Conservation (phyloP, 2,888 invertebrate species). For the Acrobasis suavella region DNA sequence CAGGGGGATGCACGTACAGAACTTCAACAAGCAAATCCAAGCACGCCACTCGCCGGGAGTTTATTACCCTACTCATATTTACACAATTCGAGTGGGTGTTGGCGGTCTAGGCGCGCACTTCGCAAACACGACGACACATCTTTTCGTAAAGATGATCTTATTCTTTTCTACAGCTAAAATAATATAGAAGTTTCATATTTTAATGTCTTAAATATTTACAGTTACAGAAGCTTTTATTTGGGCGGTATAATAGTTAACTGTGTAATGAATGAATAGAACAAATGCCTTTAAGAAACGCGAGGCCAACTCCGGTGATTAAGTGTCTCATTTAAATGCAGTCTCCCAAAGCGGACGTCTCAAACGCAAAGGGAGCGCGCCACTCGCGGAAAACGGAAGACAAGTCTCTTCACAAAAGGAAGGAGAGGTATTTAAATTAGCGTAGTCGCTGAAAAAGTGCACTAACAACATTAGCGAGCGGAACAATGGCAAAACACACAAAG, state of each 20-base stretch:
- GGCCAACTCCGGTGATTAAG: constrained; percentile 79
- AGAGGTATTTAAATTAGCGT: constrained; percentile 81
- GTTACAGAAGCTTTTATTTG: constrained; percentile 31
- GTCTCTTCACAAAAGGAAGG: constrained; percentile 77
- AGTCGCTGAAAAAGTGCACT: constrained; percentile 81
- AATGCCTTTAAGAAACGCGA: constrained; percentile 73
- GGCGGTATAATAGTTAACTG: constrained; percentile 39
- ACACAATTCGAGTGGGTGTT: constrained; percentile 72
- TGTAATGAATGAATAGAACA: constrained; percentile 75
- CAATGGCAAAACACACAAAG: constrained; percentile 74
- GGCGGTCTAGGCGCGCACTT: constrained; percentile 51
- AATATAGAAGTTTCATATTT: neutral
- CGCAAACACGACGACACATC: constrained; percentile 13
- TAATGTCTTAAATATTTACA: constrained; percentile 1
- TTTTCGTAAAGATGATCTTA: neutral
- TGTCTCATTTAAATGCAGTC: constrained; percentile 83
- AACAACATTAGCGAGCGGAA: constrained; percentile 79
- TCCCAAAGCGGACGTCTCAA: constrained; percentile 75
- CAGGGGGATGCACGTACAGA: constrained; percentile 67
- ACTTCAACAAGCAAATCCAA: constrained; percentile 73
- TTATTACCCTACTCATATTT: constrained; percentile 78
- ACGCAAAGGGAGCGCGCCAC: constrained; percentile 74
- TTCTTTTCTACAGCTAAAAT: neutral
- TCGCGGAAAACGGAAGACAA: constrained; percentile 80
- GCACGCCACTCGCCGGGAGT: constrained; percentile 65